Conservation (phyloP, 2,797 vertebrate genomes). For the Poeciliopsis gracilis region DNA sequence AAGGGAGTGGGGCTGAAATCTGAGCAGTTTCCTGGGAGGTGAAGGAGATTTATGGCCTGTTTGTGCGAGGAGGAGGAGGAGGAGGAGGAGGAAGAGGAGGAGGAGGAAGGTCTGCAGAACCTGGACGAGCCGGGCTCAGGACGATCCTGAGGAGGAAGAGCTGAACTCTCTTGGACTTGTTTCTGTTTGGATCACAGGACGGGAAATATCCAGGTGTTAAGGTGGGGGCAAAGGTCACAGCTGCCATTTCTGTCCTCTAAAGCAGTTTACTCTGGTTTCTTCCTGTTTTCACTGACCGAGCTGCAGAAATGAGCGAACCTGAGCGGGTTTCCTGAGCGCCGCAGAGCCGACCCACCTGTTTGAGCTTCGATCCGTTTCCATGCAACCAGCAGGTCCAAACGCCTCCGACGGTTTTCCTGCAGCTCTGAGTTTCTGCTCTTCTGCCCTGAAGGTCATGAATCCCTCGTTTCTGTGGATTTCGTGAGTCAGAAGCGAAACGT, state of each 20-base stretch:
- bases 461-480: too few species aligned
- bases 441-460: neutral
- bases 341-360: too few species aligned
- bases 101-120: conserved; percentile 32
- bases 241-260: neutral
- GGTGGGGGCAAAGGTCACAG: conserved; percentile 46
- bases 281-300: neutral
- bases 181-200: conserved; percentile 9
- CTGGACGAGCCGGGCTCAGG: conserved; percentile 21
- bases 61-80: conserved; percentile 33
- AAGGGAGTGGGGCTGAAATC: conserved; percentile 54
- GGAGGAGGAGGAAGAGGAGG: conserved; percentile 28
- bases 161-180: conserved; percentile 17
- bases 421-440: neutral
- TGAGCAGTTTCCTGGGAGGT: conserved; percentile 54
- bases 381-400: neutral
- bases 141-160: conserved; percentile 23
- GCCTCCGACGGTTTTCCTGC: neutral
- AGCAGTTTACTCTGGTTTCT: too few species aligned
- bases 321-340: too few species aligned
- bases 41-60: conserved; percentile 51
- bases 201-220: conserved; percentile 43
- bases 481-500: neutral
- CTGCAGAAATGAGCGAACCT: neutral
- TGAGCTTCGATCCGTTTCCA: too few species aligned